Evolutionary conservation across 1,140 invertebrate genomes (phyloP).

Genomic region (Thrips palmi): DNA sequence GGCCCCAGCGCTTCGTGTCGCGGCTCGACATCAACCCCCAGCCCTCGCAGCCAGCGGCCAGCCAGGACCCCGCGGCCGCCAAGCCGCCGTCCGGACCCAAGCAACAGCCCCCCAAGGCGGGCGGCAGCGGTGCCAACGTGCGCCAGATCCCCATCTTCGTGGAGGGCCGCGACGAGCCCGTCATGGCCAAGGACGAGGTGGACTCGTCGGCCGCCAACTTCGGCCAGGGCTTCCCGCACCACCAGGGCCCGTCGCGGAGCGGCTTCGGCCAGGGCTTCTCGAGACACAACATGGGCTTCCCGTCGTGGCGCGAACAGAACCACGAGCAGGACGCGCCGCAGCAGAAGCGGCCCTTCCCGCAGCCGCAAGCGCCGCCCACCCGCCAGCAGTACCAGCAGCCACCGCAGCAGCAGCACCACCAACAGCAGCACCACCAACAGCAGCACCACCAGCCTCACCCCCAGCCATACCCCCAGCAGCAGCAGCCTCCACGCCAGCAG

Average conservation of each 20-base stretch:
- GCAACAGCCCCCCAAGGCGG: no score
- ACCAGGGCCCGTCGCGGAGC: neutral
- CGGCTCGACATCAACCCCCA: no score
- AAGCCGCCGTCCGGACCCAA: no score
- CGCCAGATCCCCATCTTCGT: constrained; percentile 76
- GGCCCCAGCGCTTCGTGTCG: no score
- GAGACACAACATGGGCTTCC: neutral
- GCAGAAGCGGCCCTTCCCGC: constrained; percentile 10
- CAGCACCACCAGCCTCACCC: constrained; percentile 16
- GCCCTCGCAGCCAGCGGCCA: no score
- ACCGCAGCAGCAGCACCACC: constrained; percentile 17
- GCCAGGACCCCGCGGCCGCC: no score
- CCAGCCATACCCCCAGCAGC: constrained; percentile 17
- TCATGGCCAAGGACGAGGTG: neutral
- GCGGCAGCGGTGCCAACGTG: no score
- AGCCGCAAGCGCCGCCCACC: constrained; percentile 10
- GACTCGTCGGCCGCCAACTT: neutral
- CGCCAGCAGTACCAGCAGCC: constrained; percentile 14
- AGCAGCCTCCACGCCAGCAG: constrained; percentile 21
- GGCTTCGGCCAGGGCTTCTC: neutral
- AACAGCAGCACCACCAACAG: constrained; percentile 19
- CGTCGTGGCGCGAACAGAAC: neutral
- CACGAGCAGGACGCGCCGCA: constrained; percentile 16
- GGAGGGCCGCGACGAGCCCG: constrained; percentile 56
- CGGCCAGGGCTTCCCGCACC: neutral